Conservation (phyloP, 1,140 invertebrate species). For the Ganaspis sp. region DNA sequence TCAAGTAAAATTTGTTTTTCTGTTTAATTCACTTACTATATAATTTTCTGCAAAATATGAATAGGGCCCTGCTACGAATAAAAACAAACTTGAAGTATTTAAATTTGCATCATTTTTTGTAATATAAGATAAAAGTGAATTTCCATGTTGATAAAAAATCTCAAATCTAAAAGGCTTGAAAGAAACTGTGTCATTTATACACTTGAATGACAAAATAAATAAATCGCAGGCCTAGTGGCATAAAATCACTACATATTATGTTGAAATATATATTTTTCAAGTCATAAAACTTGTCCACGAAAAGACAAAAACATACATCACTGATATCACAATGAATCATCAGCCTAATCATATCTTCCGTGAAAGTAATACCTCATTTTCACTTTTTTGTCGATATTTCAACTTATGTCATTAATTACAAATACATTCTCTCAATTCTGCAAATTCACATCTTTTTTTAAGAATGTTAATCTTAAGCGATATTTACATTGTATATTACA, state of each 20-base stretch:
- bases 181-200: not conserved
- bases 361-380: not conserved
- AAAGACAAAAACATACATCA: not conserved
- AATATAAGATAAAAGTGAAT: no score
- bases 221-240: not conserved
- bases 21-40: no score
- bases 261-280: not conserved
- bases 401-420: not conserved
- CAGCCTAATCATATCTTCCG: not conserved
- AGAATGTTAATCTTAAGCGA: no score
- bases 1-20: no score
- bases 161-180: not conserved
- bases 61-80: no score
- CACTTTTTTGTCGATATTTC: not conserved
- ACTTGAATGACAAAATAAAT: not conserved
- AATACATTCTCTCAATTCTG: not conserved
- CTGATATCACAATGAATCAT: not conserved
- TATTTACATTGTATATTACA: no score
- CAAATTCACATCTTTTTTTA: no score
- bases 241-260: not conserved
- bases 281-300: conserved; percentile 13
- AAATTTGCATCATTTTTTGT: no score
- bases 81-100: no score
- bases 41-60: no score
- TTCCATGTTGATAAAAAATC: not conserved